These are phyloP conservation scores for Caerostris extrusa DNA, from an alignment of 1,140 invertebrate genomes.

Conservation along the genomic window DNA sequence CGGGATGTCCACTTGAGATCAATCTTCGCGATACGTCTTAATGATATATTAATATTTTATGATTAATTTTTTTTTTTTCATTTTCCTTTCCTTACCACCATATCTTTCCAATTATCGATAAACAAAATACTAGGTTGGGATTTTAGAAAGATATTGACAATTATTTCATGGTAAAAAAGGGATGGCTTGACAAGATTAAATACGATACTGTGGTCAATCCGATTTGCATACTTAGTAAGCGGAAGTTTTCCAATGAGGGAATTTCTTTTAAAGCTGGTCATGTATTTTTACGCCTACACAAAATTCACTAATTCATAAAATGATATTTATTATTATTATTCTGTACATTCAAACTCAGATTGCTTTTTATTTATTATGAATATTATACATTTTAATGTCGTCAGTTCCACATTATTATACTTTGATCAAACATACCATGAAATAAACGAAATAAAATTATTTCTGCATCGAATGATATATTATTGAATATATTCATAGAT, in stretches of 20 bases:
- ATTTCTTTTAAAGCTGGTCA: too few relatives aligned
- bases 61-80: background rate
- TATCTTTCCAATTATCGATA: constrained; percentile 2
- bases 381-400: too few relatives aligned
- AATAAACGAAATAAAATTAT: too few relatives aligned
- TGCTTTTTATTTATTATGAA: too few relatives aligned
- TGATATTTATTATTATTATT: too few relatives aligned
- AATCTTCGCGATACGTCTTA: constrained; percentile 1
- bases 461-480: too few relatives aligned
- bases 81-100: background rate
- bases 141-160: background rate
- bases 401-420: too few relatives aligned
- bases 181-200: background rate
- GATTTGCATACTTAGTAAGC: background rate
- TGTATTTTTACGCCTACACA: too few relatives aligned
- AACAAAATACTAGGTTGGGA: background rate
- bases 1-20: background rate
- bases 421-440: too few relatives aligned
- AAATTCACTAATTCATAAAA: too few relatives aligned
- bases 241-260: background rate
- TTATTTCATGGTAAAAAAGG: background rate
- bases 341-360: too few relatives aligned
- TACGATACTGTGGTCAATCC: background rate
- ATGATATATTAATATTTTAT: constrained; percentile 4
- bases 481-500: too few relatives aligned